Evolutionary conservation across 1,140 invertebrate species (phyloP).

Genomic region (Mercenaria mercenaria): DNA sequence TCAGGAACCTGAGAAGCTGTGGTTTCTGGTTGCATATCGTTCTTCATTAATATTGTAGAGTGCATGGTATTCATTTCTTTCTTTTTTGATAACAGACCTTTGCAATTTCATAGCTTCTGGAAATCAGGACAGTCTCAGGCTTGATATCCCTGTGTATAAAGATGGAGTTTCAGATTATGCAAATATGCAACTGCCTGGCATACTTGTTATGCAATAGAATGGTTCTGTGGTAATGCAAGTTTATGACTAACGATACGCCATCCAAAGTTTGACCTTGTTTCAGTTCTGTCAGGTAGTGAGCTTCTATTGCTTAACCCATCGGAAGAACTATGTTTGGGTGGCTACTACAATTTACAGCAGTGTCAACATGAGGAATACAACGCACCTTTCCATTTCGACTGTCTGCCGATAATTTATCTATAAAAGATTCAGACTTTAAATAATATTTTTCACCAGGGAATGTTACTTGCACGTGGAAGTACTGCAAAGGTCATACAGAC

Average conservation of each 20-base stretch:
- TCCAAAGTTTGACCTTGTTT: conserved; percentile 23
- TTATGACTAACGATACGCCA: conserved; percentile 5
- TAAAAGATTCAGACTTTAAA: too few relatives aligned
- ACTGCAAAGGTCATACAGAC: too few relatives aligned
- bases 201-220: conserved; percentile 22
- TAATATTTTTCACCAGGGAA: too few relatives aligned
- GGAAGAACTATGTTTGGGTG: conserved; percentile 32
- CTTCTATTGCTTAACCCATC: conserved; percentile 29
- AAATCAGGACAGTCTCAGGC: conserved; percentile 16
- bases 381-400: too few relatives aligned
- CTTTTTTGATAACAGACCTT: conserved; percentile 36
- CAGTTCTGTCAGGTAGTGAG: conserved; percentile 9
- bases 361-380: too few relatives aligned
- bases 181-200: conserved; percentile 22
- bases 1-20: conserved; percentile 38
- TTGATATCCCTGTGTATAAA: conserved; percentile 53
- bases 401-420: too few relatives aligned
- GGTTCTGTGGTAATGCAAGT: neutral
- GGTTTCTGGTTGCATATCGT: conserved; percentile 14
- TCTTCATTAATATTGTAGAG: conserved; percentile 24
- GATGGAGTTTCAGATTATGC: conserved; percentile 19
- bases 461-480: too few relatives aligned
- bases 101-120: neutral
- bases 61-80: conserved; percentile 31
- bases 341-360: too few relatives aligned